These are phyloP conservation scores for Coregonus clupeaformis DNA, from an alignment of 2,113 vertebrate genomes.

Conservation along the genomic window DNA sequence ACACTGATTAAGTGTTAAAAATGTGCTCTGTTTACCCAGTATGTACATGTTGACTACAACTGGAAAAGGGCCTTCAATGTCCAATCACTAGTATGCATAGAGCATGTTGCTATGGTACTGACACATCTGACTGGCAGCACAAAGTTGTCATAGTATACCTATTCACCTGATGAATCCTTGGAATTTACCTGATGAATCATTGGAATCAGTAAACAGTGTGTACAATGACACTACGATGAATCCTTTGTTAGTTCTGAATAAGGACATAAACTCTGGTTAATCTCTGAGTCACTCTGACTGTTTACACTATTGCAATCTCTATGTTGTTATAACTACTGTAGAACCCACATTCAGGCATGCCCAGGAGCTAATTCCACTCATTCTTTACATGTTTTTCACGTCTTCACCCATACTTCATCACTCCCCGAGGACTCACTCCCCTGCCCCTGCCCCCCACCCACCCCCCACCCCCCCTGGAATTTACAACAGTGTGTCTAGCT, in stretches of 20 bases:
- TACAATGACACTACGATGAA: neutral
- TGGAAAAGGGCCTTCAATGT: neutral
- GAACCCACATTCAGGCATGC: neutral
- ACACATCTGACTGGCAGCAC: neutral
- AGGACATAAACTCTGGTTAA: neutral
- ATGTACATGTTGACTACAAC: neutral
- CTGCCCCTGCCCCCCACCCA: too few relatives aligned
- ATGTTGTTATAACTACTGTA: too few relatives aligned
- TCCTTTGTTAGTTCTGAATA: neutral
- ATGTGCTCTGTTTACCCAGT: neutral
- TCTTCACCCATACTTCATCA: neutral
- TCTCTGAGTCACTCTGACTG: neutral
- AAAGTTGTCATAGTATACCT: neutral
- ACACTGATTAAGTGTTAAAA: neutral
- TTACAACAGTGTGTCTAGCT: conserved; percentile 33
- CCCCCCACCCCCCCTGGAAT: conserved; percentile 44
- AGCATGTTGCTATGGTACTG: neutral
- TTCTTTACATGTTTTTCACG: neutral
- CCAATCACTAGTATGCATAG: neutral
- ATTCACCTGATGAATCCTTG: neutral
- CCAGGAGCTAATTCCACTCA: neutral
- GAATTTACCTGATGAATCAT: neutral
- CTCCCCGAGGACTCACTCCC: neutral
- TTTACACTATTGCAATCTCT: conserved; percentile 5
- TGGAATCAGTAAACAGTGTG: neutral